Conservation (phyloP, 2,888 invertebrate species). For the Poecilus cupreus region DNA sequence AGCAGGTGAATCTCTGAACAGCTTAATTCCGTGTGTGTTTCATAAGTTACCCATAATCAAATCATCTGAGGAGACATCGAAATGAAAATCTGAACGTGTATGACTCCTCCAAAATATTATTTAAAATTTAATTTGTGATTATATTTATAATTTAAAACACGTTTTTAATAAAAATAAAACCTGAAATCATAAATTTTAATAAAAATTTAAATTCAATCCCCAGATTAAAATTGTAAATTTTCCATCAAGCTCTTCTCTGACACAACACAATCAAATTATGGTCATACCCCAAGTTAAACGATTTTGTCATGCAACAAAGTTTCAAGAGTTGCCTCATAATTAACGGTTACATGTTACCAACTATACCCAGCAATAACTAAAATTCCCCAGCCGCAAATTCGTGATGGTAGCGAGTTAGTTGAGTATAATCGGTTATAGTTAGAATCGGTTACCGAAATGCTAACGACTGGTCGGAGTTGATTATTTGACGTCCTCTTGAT, state of each 20-base stretch:
- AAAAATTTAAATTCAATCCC: constrained; percentile 15
- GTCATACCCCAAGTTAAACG: constrained; percentile 1
- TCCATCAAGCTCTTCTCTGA: not conserved
- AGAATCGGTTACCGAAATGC: not conserved
- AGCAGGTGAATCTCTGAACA: too few relatives aligned
- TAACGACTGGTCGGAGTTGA: not conserved
- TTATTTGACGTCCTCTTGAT: not conserved
- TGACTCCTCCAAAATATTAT: too few relatives aligned
- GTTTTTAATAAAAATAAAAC: not conserved
- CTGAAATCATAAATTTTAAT: not conserved
- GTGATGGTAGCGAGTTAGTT: not conserved
- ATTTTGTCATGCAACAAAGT: constrained; percentile 14
- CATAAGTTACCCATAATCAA: too few relatives aligned
- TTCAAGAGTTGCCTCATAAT: constrained; percentile 1
- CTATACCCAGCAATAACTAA: not conserved
- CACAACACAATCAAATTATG: constrained; percentile 1
- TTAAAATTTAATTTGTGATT: not conserved
- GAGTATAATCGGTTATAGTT: not conserved
- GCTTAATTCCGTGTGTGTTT: too few relatives aligned
- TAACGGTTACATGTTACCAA: constrained; percentile 15
- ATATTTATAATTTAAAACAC: not conserved
- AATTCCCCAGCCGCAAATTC: not conserved
- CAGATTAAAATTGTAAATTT: constrained; percentile 23
- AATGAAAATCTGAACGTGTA: too few relatives aligned
- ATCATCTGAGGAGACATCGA: too few relatives aligned